phyloP scores from a whole-genome alignment of 2,888 invertebrate genomes.

The Cactoblastis cactorum region DNA sequence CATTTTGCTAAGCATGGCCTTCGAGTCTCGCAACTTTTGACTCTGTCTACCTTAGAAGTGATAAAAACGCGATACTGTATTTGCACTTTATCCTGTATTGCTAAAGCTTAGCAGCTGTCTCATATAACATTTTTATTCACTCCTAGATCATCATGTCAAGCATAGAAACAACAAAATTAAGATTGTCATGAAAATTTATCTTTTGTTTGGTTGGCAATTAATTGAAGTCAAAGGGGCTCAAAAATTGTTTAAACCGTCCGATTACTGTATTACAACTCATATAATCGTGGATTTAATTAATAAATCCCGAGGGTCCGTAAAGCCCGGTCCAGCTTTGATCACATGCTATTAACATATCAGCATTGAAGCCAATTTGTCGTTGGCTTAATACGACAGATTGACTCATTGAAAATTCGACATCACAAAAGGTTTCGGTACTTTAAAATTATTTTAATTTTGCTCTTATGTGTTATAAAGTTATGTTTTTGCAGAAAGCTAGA shows the following conservation, averaged over 20 bases:
- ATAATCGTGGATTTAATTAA: slow-evolving; percentile 7
- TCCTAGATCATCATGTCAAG: too few species aligned
- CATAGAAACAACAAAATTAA: too few species aligned
- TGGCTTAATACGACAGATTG: slow-evolving; percentile 1
- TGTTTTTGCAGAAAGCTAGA: too few species aligned
- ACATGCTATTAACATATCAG: slow-evolving; percentile 15
- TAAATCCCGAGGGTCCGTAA: slow-evolving; percentile 9
- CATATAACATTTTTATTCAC: too few species aligned
- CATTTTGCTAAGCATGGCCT: too few species aligned
- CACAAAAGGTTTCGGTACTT: background rate
- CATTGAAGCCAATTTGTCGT: slow-evolving; percentile 13
- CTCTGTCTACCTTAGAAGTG: too few species aligned
- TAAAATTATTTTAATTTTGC: background rate
- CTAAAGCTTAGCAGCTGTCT: too few species aligned
- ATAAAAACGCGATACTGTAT: too few species aligned
- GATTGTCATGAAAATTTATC: background rate
- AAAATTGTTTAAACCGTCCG: background rate
- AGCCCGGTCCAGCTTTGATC: slow-evolving; percentile 11
- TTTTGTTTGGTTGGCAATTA: background rate
- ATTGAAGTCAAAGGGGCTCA: background rate
- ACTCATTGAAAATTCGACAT: background rate
- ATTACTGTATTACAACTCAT: slow-evolving; percentile 7
- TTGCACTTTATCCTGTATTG: too few species aligned
- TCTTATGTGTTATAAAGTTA: too few species aligned
- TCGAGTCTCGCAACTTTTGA: too few species aligned